Evolutionary conservation across 2,888 invertebrate genomes (phyloP), one percentile per base, ranked within the genome.

Genomic region (Rhimphoctona megacephalus): DNA sequence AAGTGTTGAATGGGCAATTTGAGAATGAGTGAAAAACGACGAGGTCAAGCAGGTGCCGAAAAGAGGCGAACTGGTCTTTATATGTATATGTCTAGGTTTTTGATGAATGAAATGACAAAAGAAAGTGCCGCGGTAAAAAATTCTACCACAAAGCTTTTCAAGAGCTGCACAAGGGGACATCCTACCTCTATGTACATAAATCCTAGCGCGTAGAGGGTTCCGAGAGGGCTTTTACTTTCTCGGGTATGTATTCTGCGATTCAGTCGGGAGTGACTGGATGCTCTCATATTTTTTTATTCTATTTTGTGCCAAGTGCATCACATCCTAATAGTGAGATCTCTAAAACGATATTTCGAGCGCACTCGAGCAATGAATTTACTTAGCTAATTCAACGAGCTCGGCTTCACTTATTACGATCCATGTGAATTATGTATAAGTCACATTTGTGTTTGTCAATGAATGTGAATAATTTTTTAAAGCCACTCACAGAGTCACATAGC

Each of bases 101-200:
- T 76, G 74, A 22, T 76, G 82, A 86, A 83, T 80, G 76, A 77
- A 76, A 80, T 73, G 80, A 72, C 66, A 80, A 77, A 80, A 80
- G 79, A 30, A 74, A 83, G 80, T 54, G 19, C 70, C 52, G 36
- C 54, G 43, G 64, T 72, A 72, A 76, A 80, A 70, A 54, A 57
- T 54, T n/a, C n/a, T 25, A 52, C 79, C 14, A n/a, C 25, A 46
- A 64, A 80, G 85, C 76, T 82, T 85, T 76, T 82, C 52, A 74
- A 79, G 79, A 52, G 78, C 81, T 70, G 33, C 25, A 57, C 46
- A 52, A 33, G 70, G 39, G 78, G 61, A 61, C 46, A 14, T 57
- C 8, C 46, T 43, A 43, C 22, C 66, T n/a, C 43, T 25, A 25
- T 36, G 64, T 73, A 61, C 14, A 30, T 61, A 61, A 61, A 57